Evolutionary conservation across 2,797 vertebrate genomes (phyloP).

Genomic region (Eleutherodactylus coqui): DNA sequence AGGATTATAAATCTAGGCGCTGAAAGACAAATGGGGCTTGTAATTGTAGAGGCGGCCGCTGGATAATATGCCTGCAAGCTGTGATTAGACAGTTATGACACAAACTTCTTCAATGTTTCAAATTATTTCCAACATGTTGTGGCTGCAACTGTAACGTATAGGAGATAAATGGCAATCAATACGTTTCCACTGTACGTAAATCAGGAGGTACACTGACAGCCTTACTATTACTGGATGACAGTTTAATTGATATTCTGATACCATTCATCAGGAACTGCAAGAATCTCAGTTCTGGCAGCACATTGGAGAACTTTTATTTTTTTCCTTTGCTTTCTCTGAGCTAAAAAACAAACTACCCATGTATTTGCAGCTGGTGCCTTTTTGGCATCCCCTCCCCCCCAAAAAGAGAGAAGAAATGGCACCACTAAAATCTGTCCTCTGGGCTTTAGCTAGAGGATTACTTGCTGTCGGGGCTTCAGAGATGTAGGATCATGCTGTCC

Average conservation of each 20-base stretch:
- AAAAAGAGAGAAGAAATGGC: no score
- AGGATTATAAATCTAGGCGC: conserved; percentile 25
- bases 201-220: conserved; percentile 18
- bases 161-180: conserved; percentile 16
- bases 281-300: conserved; percentile 17
- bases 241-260: conserved; percentile 46
- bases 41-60: conserved; percentile 48
- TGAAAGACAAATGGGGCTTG: conserved; percentile 57
- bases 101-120: conserved; percentile 14
- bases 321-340: not conserved
- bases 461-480: no score
- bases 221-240: conserved; percentile 13
- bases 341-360: not conserved
- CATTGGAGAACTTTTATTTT: not conserved
- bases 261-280: conserved; percentile 32
- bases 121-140: conserved; percentile 30
- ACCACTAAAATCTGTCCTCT: no score
- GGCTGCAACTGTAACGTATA: conserved; percentile 9
- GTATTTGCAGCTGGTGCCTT: not conserved
- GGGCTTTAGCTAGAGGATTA: no score
- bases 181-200: conserved; percentile 34
- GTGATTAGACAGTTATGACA: conserved; percentile 46
- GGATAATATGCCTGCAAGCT: conserved; percentile 43
- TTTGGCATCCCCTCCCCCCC: no score
- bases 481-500: no score